A percentile compares a stretch with the other conserved stretches of the same genome.
phyloP scores from a whole-genome alignment of 2,113 vertebrate species.

The Parus major region DNA sequence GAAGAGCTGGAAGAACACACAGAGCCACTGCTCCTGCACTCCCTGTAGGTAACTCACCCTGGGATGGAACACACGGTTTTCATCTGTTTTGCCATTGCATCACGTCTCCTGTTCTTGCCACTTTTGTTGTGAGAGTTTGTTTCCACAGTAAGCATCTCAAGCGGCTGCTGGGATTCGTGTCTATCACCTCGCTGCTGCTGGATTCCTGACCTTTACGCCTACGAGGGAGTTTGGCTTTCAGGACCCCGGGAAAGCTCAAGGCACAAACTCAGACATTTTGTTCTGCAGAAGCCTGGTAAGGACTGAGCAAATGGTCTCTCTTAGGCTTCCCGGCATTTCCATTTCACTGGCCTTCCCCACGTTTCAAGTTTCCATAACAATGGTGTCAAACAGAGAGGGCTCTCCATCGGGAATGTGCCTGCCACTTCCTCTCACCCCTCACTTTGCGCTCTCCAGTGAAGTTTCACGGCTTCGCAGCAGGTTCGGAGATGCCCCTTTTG shows the following conservation, averaged over 20 bases:
- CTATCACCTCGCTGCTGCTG: neutral
- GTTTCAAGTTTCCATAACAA: constrained; percentile 26
- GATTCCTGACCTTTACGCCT: neutral
- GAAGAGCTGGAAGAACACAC: neutral
- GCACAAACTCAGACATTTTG: constrained; percentile 19
- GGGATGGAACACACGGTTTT: neutral
- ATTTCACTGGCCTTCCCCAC: neutral
- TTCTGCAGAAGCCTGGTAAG: neutral
- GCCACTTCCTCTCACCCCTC: neutral
- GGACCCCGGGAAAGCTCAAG: constrained; percentile 13
- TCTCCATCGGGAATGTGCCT: neutral
- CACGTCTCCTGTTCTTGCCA: neutral
- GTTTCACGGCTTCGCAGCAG: neutral
- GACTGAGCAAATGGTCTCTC: neutral
- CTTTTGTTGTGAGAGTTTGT: neutral
- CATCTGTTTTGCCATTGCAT: neutral
- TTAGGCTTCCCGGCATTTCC: neutral
- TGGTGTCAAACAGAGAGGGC: neutral
- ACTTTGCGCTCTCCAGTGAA: neutral
- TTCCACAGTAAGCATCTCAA: neutral
- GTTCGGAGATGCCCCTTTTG: neutral
- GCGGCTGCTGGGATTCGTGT: neutral
- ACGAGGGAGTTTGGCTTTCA: neutral
- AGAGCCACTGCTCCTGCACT: neutral
- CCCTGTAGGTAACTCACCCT: neutral